These are phyloP conservation scores for Anableps anableps DNA, from an alignment of 2,797 vertebrate genomes.

Conservation along the genomic window DNA sequence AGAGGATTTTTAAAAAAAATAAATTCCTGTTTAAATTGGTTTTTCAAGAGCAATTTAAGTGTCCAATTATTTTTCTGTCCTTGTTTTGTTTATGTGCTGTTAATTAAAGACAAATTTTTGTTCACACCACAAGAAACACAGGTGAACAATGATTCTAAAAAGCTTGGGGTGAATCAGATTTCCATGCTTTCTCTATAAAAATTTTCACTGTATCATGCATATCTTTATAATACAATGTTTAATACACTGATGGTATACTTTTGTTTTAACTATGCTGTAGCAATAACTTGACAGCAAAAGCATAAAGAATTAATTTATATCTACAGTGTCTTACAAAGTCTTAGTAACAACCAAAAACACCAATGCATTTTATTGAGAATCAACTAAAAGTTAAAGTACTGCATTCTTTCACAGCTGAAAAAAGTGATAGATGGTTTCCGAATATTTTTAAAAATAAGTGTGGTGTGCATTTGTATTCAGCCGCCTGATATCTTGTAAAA, in stretches of 20 bases:
- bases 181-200: conserved; percentile 11
- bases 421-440: not conserved
- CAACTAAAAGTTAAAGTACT: not conserved
- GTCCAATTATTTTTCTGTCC: not conserved
- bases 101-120: conserved; percentile 27
- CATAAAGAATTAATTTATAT: not conserved
- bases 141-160: conserved; percentile 20
- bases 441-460: not conserved
- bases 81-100: not conserved
- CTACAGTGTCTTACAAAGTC: conserved; percentile 3
- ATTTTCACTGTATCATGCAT: conserved; percentile 19
- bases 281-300: conserved; percentile 7
- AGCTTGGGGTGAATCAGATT: conserved; percentile 1
- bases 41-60: not conserved
- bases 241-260: conserved; percentile 4
- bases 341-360: not conserved
- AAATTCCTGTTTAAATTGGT: not conserved
- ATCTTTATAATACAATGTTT: conserved; percentile 12
- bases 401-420: not conserved
- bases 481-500: too few species aligned
- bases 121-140: conserved; percentile 43
- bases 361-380: not conserved
- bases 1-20: not conserved
- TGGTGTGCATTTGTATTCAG: not conserved
- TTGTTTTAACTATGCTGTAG: not conserved